Evolutionary conservation across 2,113 vertebrate species (phyloP).

Genomic region (Propithecus coquereli): DNA sequence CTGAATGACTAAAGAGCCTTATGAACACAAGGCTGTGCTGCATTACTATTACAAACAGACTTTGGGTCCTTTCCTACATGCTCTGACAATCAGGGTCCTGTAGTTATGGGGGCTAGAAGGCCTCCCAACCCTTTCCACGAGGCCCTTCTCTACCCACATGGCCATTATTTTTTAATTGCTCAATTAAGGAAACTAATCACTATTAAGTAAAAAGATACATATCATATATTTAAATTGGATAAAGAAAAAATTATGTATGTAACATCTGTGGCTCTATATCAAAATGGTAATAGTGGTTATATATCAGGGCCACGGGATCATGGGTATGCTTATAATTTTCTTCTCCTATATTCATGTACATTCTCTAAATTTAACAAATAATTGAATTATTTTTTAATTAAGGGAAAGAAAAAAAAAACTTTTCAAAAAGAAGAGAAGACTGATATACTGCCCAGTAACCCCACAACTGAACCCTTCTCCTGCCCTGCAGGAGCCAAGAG

Average conservation of each 20-base stretch:
- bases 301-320: neutral
- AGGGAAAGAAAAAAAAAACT: neutral
- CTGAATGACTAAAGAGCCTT: neutral
- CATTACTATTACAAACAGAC: neutral
- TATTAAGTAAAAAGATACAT: neutral
- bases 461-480: rapidly evolving
- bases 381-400: neutral
- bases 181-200: neutral
- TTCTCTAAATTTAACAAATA: neutral
- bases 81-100: neutral
- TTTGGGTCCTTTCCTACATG: neutral
- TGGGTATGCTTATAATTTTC: neutral
- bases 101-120: rapidly evolving
- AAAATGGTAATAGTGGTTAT: neutral
- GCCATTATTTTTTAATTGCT: neutral
- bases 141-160: neutral
- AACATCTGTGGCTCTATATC: neutral
- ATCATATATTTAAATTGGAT: neutral
- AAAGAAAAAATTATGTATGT: neutral
- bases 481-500: neutral
- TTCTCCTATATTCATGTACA: neutral
- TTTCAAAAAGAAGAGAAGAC: neutral
- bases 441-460: no score
- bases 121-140: neutral
- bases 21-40: neutral